Evolutionary conservation across 2,113 vertebrate species (phyloP).

Genomic region (Triplophysa rosa): DNA sequence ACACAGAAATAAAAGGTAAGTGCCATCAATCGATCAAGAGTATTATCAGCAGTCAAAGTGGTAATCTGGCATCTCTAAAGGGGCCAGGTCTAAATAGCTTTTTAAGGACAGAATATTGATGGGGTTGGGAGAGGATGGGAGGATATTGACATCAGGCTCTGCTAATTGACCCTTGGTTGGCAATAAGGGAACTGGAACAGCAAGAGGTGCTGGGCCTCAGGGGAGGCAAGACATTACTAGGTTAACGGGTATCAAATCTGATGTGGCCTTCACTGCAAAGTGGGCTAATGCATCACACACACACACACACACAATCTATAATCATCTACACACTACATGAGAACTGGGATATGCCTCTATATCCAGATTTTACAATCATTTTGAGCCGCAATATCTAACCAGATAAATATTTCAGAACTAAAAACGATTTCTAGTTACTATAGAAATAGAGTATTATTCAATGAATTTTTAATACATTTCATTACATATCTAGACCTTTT

Average conservation of each 20-base stretch:
- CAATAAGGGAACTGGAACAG: constrained; percentile 53
- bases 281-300: constrained; percentile 41
- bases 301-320: background rate
- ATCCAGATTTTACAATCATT: background rate
- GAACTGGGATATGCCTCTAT: background rate
- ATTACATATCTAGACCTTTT: too few relatives aligned
- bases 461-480: too few relatives aligned
- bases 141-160: constrained; percentile 63
- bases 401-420: background rate
- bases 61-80: background rate
- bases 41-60: background rate
- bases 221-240: constrained; percentile 59
- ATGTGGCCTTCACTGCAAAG: constrained; percentile 58
- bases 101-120: constrained; percentile 44
- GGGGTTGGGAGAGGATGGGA: constrained; percentile 12
- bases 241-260: constrained; percentile 62
- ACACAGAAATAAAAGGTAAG: background rate
- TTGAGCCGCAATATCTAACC: background rate
- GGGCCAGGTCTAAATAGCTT: constrained; percentile 43
- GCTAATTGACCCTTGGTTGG: constrained; percentile 68
- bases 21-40: constrained; percentile 14
- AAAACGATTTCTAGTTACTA: too few relatives aligned
- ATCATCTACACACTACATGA: background rate
- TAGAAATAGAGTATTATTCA: too few relatives aligned
- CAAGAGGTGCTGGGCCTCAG: constrained; percentile 67